Evolutionary conservation across 2,797 vertebrate genomes (phyloP), one percentile per base, ranked within the genome.

Genomic region (Menidia menidia): DNA sequence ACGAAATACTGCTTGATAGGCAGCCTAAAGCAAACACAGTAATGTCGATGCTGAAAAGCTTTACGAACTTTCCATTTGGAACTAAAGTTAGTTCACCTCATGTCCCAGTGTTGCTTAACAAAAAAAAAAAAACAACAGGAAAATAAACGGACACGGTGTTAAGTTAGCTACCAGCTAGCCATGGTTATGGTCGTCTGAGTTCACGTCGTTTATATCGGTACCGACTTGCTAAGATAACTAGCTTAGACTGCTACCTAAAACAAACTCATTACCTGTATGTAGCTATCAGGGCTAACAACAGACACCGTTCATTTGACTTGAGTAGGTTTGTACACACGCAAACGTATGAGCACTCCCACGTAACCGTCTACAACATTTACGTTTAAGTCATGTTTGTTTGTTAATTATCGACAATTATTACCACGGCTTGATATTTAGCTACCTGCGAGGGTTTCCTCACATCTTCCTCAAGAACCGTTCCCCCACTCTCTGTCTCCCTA

Each of bases 391-490:
- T 30, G 6, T 13, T 14, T 15, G 12, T 18, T 43, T 1, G 0
- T 0, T 30, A 7, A 39, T 2, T 3, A 2, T 0, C 0, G 25
- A 0, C 1, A 9, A 51, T 33, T 15, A 25, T 6, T 12, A 0
- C 33, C 60, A 13, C 5, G 42, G 1, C 1, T 2, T 0, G 7
- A 68, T 7, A 0, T 52, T 56, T 33, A 3, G 11, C 19, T 87
- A 91, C 88, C 87, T 87, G 67, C 65, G 18, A 75, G 52, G 4
- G 19, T 43, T 53, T 68, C 57, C 62, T 90, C 85, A 91, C 90
- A 90, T 90, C 82, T 77, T 85, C 83, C 70, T 69, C 80, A 41
- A 8, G 3, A 10, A 71, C 80, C 60, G 8, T 56, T 61, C 8
- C 71, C 25, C 75, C 61, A 79, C 74, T 64, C 11, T 75, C 74